Evolutionary conservation across 2,797 vertebrate genomes (phyloP).

Genomic region (Amblyopsis hoosieri): DNA sequence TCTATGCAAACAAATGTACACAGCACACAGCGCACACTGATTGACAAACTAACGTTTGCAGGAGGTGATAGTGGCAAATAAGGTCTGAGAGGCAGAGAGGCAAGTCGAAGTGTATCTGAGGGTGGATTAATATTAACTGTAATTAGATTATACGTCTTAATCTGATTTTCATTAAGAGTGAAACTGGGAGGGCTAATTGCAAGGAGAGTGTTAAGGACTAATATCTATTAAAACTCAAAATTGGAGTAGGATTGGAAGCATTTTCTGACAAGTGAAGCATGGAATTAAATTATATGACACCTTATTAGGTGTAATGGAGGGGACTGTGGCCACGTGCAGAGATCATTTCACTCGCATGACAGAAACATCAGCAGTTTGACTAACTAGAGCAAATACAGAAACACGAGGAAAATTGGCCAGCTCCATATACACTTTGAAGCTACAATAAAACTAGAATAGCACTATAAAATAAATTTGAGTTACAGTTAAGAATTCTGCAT

Average conservation of each 20-base stretch:
- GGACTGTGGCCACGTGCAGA: slow-evolving; percentile 59
- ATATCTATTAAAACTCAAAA: slow-evolving; percentile 86
- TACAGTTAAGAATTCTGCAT: background rate
- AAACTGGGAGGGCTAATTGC: slow-evolving; percentile 84
- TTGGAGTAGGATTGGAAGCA: slow-evolving; percentile 78
- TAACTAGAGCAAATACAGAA: slow-evolving; percentile 29
- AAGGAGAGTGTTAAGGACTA: slow-evolving; percentile 81
- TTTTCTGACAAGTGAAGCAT: slow-evolving; percentile 83
- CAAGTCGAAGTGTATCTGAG: slow-evolving; percentile 67
- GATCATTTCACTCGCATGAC: slow-evolving; percentile 62
- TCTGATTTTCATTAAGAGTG: slow-evolving; percentile 86
- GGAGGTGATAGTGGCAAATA: slow-evolving; percentile 61
- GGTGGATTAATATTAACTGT: slow-evolving; percentile 81
- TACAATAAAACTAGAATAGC: background rate
- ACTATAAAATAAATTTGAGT: background rate
- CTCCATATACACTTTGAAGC: background rate
- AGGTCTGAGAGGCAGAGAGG: slow-evolving; percentile 57
- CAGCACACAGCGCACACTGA: slow-evolving; percentile 37
- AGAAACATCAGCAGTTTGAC: slow-evolving; percentile 62
- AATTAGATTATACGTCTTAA: slow-evolving; percentile 87
- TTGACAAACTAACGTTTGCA: slow-evolving; percentile 60
- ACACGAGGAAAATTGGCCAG: background rate
- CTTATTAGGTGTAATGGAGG: slow-evolving; percentile 84
- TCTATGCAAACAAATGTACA: slow-evolving; percentile 3
- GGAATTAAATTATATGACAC: slow-evolving; percentile 87